phyloP scores from a whole-genome alignment of 2,113 vertebrate species.

The Ifrita kowaldi region DNA sequence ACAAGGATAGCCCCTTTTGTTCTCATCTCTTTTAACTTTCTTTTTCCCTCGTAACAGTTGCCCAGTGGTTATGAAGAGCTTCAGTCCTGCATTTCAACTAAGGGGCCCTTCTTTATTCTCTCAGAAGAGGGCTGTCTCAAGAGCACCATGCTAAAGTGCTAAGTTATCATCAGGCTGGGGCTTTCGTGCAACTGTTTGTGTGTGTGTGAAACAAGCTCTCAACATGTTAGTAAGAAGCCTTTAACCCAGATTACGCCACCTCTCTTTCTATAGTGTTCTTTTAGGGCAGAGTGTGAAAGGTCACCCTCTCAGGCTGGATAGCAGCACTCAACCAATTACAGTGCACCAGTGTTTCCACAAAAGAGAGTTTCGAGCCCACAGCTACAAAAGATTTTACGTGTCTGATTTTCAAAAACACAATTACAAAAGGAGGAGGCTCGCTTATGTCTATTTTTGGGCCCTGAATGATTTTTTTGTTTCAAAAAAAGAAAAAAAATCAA shows the following conservation, averaged over 20 bases:
- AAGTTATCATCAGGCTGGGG: slow-evolving; percentile 75
- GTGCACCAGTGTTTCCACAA: slow-evolving; percentile 78
- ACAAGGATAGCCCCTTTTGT: slow-evolving; percentile 33
- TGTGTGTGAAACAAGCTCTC: slow-evolving; percentile 84
- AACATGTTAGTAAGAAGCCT: slow-evolving; percentile 88
- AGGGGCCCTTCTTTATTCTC: slow-evolving; percentile 67
- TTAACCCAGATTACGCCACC: slow-evolving; percentile 88
- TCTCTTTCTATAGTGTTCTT: slow-evolving; percentile 86
- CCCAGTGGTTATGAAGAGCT: slow-evolving; percentile 21
- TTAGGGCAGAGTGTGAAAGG: slow-evolving; percentile 84
- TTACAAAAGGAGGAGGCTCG: slow-evolving; percentile 19
- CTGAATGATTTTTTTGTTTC: slow-evolving; percentile 29
- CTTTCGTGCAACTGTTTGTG: slow-evolving; percentile 82
- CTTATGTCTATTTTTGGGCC: slow-evolving; percentile 1
- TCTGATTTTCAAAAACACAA: slow-evolving; percentile 58
- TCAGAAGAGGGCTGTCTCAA: slow-evolving; percentile 79
- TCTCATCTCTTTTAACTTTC: slow-evolving; percentile 54
- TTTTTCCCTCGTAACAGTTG: slow-evolving; percentile 50
- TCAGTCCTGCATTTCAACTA: slow-evolving; percentile 50
- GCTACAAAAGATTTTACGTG: slow-evolving; percentile 79
- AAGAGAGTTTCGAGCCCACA: slow-evolving; percentile 68
- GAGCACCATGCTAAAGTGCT: slow-evolving; percentile 77
- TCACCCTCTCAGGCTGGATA: slow-evolving; percentile 89
- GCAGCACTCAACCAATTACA: slow-evolving; percentile 87
- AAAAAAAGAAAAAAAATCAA: neutral